phyloP scores from a whole-genome alignment of 2,888 invertebrate species.

The Smittia sp. region DNA sequence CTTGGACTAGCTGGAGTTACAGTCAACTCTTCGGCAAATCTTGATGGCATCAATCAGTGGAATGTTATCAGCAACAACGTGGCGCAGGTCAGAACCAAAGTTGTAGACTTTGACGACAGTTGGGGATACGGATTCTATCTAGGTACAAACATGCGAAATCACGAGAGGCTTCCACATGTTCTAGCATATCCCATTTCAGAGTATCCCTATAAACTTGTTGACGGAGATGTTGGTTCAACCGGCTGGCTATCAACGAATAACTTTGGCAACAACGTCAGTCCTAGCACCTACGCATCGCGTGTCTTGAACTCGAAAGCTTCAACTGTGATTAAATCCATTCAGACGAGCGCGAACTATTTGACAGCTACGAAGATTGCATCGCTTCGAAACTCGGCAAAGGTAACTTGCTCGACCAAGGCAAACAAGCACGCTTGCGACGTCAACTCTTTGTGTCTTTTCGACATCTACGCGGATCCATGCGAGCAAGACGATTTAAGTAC shows the following conservation, averaged over 20 bases:
- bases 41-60: slow-evolving; percentile 72
- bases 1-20: slow-evolving; percentile 48
- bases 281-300: not conserved
- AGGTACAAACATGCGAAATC: no score
- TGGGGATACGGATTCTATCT: slow-evolving; percentile 49
- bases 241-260: slow-evolving; percentile 43
- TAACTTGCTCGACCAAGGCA: not conserved
- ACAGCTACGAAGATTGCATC: not conserved
- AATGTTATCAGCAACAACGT: slow-evolving; percentile 58
- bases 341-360: not conserved
- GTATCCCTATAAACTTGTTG: slow-evolving; percentile 49
- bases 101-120: slow-evolving; percentile 68
- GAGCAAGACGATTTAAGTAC: slow-evolving; percentile 51
- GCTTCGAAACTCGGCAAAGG: not conserved
- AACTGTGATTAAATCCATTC: not conserved
- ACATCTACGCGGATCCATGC: slow-evolving; percentile 56
- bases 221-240: slow-evolving; percentile 48
- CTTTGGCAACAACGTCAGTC: not conserved
- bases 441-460: slow-evolving; percentile 55
- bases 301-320: not conserved
- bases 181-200: no score
- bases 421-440: slow-evolving; percentile 46
- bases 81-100: slow-evolving; percentile 57
- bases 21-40: slow-evolving; percentile 42
- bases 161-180: no score